These are phyloP conservation scores for Heliopora coerulea DNA, from an alignment of 92 coral and sea anemone species.

Conservation along the genomic window DNA sequence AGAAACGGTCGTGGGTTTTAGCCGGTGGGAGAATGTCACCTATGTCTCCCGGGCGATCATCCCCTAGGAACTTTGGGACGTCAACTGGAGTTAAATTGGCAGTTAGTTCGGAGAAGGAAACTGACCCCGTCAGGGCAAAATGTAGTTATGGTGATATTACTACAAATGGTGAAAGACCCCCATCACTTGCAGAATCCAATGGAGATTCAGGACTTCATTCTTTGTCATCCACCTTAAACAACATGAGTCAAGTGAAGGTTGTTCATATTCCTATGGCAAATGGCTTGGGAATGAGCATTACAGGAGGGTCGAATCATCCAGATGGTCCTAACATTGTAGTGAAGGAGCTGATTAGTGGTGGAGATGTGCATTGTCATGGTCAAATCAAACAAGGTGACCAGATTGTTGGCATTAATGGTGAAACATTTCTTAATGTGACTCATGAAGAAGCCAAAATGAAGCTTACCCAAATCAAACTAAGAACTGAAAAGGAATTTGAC, in stretches of 20 bases:
- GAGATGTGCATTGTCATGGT: slow-evolving; percentile 81
- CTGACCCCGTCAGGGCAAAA: slow-evolving; percentile 41
- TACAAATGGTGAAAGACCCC: slow-evolving; percentile 68
- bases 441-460: slow-evolving; percentile 96
- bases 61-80: slow-evolving; percentile 21
- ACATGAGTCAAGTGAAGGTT: slow-evolving; percentile 79
- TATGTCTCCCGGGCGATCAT: slow-evolving; percentile 61
- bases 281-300: slow-evolving; percentile 89
- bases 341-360: slow-evolving; percentile 84
- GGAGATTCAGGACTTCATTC: slow-evolving; percentile 94
- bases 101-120: not conserved
- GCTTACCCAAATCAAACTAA: slow-evolving; percentile 81
- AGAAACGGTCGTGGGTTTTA: slow-evolving; percentile 99
- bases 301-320: slow-evolving; percentile 89
- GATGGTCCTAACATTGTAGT: slow-evolving; percentile 91
- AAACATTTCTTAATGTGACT: slow-evolving; percentile 91
- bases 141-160: slow-evolving; percentile 55
- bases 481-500: slow-evolving; percentile 29
- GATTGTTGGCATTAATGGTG: slow-evolving; percentile 82
- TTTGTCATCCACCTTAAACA: slow-evolving; percentile 86
- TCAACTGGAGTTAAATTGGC: slow-evolving; percentile 35
- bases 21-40: slow-evolving; percentile 95
- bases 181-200: slow-evolving; percentile 78
- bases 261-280: slow-evolving; percentile 61
- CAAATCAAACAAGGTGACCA: slow-evolving; percentile 79